These are phyloP conservation scores for Anguilla japonica DNA, from an alignment of 2,113 vertebrate genomes.

Conservation along the genomic window DNA sequence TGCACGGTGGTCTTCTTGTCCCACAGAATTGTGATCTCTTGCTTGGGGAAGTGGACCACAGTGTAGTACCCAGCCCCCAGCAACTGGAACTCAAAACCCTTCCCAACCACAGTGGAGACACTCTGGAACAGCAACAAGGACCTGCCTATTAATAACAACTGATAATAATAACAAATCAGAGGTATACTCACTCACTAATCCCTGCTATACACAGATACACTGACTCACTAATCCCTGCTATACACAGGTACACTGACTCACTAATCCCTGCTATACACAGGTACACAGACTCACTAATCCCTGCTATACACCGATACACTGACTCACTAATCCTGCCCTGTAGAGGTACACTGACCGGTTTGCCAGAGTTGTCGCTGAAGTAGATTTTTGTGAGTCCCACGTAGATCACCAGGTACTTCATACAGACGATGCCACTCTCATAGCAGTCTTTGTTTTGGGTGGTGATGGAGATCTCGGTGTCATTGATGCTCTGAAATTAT, in stretches of 20 bases:
- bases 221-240: too few species aligned
- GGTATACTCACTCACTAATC: not conserved
- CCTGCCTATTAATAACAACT: not conserved
- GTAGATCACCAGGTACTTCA: slow-evolving; percentile 89
- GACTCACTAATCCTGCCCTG: not conserved
- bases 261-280: not conserved
- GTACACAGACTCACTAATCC: slow-evolving; percentile 62
- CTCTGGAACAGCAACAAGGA: slow-evolving; percentile 53
- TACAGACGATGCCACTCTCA: slow-evolving; percentile 95
- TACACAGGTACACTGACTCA: too few species aligned
- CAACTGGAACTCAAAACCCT: slow-evolving; percentile 81
- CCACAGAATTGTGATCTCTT: slow-evolving; percentile 92
- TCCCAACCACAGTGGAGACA: slow-evolving; percentile 71
- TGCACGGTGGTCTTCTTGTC: slow-evolving; percentile 95
- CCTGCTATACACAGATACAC: not conserved
- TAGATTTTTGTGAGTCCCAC: slow-evolving; percentile 89
- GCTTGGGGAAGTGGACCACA: slow-evolving; percentile 84
- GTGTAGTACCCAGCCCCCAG: slow-evolving; percentile 92
- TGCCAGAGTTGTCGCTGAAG: slow-evolving; percentile 85
- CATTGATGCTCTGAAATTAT: slow-evolving; percentile 79
- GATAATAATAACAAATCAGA: not conserved
- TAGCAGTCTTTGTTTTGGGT: slow-evolving; percentile 97
- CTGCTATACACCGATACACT: not conserved
- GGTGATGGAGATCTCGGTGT: slow-evolving; percentile 85
- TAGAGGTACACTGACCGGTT: slow-evolving; percentile 74